phyloP scores from a whole-genome alignment of 2,797 vertebrate species.

The Acanthis flammea region DNA sequence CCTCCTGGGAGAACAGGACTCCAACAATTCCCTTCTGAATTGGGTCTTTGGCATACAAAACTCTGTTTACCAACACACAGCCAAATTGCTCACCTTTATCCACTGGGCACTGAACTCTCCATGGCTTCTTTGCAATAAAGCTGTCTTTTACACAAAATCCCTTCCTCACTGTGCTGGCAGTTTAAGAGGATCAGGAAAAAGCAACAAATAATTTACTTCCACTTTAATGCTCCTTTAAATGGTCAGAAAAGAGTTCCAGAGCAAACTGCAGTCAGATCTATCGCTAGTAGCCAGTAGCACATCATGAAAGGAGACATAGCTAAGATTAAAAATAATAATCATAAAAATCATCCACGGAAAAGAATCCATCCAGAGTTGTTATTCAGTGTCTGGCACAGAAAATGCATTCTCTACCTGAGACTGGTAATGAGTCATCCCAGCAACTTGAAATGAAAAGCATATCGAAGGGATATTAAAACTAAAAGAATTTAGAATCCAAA shows the following conservation, averaged over 20 bases:
- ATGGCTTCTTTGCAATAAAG: background rate
- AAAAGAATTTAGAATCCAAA: background rate
- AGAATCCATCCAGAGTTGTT: background rate
- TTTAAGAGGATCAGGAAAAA: constrained; percentile 22
- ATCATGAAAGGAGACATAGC: background rate
- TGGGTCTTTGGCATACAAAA: background rate
- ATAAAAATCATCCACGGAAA: constrained; percentile 11
- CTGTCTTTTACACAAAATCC: background rate
- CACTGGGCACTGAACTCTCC: background rate
- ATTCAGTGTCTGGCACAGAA: background rate
- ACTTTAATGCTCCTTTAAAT: constrained; percentile 24
- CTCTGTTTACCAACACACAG: background rate
- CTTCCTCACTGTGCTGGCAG: background rate
- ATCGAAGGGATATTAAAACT: background rate
- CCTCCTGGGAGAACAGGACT: background rate
- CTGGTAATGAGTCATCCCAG: background rate
- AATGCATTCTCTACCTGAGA: background rate
- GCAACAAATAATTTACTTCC: constrained; percentile 29
- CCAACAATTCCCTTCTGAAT: background rate
- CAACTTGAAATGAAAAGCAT: constrained; percentile 27
- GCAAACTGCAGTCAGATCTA: constrained; percentile 24
- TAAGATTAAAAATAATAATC: constrained; percentile 55
- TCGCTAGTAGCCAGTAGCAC: background rate
- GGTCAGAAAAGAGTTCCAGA: background rate
- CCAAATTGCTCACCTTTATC: background rate